Evolutionary conservation across 2,797 vertebrate species (phyloP).

Genomic region (Acanthopagrus latus): DNA sequence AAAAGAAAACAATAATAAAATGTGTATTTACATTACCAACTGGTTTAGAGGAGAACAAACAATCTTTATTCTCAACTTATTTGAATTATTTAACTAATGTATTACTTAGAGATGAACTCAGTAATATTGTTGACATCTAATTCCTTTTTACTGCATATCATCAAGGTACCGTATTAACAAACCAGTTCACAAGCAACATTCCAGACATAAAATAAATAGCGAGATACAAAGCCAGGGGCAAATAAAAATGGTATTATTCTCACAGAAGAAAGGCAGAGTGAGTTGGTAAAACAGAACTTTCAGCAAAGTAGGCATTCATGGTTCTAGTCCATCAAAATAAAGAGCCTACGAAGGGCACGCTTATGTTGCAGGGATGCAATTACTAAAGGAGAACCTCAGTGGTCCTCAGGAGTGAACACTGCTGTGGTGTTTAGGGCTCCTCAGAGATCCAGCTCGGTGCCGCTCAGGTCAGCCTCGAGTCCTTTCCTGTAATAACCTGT

Average conservation of each 20-base stretch:
- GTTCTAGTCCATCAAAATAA: constrained; percentile 28
- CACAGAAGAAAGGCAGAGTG: neutral
- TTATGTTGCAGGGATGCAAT: constrained; percentile 15
- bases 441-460: constrained; percentile 34
- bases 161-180: neutral
- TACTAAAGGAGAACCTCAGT: constrained; percentile 14
- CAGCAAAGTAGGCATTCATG: neutral
- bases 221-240: neutral
- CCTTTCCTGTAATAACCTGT: constrained; percentile 26
- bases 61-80: neutral
- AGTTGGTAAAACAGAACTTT: neutral
- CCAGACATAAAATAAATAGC: neutral
- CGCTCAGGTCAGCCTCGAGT: neutral
- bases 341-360: neutral
- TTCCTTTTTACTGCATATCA: neutral
- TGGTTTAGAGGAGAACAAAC: neutral
- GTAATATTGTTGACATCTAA: neutral
- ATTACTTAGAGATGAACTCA: neutral
- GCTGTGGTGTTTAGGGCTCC: constrained; percentile 26
- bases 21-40: neutral
- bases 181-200: neutral
- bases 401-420: constrained; percentile 11
- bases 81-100: neutral
- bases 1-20: neutral
- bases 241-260: neutral